Base-by-base conservation (phyloP, 1,140 invertebrate species). In the Oscheius sp. region DNA sequence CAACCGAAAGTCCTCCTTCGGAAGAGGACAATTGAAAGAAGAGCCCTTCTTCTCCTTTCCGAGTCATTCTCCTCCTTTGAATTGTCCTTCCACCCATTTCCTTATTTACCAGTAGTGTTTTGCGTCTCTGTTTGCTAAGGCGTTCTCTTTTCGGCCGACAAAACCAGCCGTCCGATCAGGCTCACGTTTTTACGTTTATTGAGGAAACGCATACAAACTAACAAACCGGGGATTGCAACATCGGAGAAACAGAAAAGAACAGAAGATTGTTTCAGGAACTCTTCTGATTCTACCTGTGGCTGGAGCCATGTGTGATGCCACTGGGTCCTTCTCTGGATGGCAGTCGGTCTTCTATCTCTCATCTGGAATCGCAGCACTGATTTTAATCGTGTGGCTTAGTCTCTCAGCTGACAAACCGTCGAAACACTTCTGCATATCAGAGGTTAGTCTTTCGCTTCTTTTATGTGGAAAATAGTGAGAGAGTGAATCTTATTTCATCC, bases 331-430 rank as follows among this genome's bases (percentile, higher is more conserved):
- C 49, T 52, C 35, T 20, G 80, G 80, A 28, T 83, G 81, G 81
- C 82, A 80, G 29, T 67, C 75, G 18, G 82, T 84, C 46, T 83
- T 84, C 71, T 83, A 82, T 63, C 63, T 83, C 13, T 83, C 80
- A 0, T 78, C 80, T 18, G 58, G 77, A 3, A 76, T 83, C 32
- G 80, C 79, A n/a, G 68, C 70, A 15, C 42, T 78, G 3, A 78
- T 84, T 46, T 62, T 81, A 29, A 35, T 83, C 10, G 76, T 78
- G 28, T 83, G 81, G 81, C 45, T 83, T 1, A 68, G 81, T 3
- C 55, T 83, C 36, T 75, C 77, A 38, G 81, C 81, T 18, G 81
- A 83, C 46, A 83, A 83, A 67, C 81, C 81, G 42, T 81, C 82
- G 2, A 83, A 83, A 71, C 81, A 83, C 42, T 79, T 82, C 28